These are phyloP conservation scores for Myotis brandtii DNA, from an alignment of 2,113 vertebrate genomes.

Conservation along the genomic window DNA sequence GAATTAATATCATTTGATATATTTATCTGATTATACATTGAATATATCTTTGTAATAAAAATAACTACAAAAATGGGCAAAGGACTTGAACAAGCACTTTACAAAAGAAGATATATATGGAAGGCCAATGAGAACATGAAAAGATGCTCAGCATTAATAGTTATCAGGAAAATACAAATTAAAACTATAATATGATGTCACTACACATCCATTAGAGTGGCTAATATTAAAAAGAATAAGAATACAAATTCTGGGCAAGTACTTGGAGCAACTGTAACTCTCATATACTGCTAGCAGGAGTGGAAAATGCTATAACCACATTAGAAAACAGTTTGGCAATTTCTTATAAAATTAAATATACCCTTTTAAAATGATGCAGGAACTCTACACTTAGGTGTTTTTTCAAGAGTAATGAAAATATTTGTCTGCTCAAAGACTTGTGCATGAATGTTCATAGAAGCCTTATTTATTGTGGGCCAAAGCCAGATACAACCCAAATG, in stretches of 20 bases:
- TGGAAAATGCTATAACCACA: background rate
- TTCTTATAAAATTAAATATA: slow-evolving; percentile 33
- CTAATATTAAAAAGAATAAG: background rate
- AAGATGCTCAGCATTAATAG: background rate
- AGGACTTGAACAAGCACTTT: background rate
- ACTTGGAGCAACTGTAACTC: background rate
- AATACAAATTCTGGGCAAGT: background rate
- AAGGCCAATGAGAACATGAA: background rate
- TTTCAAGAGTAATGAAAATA: background rate
- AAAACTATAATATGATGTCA: background rate
- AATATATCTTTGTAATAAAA: background rate
- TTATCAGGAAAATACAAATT: background rate
- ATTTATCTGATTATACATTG: background rate
- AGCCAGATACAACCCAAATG: background rate
- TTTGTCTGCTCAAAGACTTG: background rate
- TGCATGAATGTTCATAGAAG: background rate
- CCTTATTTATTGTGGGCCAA: background rate
- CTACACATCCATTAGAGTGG: background rate
- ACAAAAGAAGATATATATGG: background rate
- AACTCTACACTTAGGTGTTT: background rate
- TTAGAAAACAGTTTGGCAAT: background rate
- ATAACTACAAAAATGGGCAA: background rate
- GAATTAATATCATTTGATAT: background rate
- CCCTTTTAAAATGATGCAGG: background rate
- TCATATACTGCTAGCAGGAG: background rate